Evolutionary conservation across 2,797 vertebrate genomes (phyloP).

Genomic region (Hippocampus kuda): DNA sequence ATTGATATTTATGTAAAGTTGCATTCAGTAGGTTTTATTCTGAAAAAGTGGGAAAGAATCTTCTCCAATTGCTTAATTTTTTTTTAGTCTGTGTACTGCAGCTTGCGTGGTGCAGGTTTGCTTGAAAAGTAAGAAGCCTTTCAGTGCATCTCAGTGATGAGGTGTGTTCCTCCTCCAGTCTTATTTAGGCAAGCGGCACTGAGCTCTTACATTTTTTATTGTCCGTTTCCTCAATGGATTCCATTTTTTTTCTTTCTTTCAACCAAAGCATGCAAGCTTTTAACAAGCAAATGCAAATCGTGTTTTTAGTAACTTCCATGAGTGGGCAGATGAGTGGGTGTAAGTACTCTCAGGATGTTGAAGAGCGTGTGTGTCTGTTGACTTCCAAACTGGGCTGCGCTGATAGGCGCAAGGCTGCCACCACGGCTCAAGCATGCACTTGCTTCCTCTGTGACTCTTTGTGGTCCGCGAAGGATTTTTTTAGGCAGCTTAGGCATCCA

Average conservation of each 20-base stretch:
- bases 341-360: slow-evolving; percentile 49
- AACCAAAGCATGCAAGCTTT: slow-evolving; percentile 50
- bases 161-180: slow-evolving; percentile 42
- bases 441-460: slow-evolving; percentile 16
- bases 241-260: neutral
- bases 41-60: slow-evolving; percentile 17
- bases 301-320: slow-evolving; percentile 41
- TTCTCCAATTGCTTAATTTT: neutral
- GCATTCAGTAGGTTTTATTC: slow-evolving; percentile 11
- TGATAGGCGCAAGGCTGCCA: slow-evolving; percentile 16
- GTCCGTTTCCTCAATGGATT: slow-evolving; percentile 45
- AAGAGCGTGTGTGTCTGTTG: slow-evolving; percentile 40
- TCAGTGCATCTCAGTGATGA: slow-evolving; percentile 42
- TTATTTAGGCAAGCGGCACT: slow-evolving; percentile 40
- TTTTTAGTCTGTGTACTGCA: neutral
- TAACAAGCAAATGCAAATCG: slow-evolving; percentile 47
- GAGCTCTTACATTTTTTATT: slow-evolving; percentile 46
- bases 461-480: slow-evolving; percentile 14
- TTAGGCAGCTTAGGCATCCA: slow-evolving; percentile 10
- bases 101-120: slow-evolving; percentile 48
- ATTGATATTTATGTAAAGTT: slow-evolving; percentile 9
- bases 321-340: slow-evolving; percentile 41
- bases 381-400: slow-evolving; percentile 25
- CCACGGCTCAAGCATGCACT: slow-evolving; percentile 11
- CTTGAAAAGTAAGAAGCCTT: slow-evolving; percentile 42